Evolutionary conservation across 2,888 invertebrate genomes (phyloP).

Genomic region (Strigamia crassipes): DNA sequence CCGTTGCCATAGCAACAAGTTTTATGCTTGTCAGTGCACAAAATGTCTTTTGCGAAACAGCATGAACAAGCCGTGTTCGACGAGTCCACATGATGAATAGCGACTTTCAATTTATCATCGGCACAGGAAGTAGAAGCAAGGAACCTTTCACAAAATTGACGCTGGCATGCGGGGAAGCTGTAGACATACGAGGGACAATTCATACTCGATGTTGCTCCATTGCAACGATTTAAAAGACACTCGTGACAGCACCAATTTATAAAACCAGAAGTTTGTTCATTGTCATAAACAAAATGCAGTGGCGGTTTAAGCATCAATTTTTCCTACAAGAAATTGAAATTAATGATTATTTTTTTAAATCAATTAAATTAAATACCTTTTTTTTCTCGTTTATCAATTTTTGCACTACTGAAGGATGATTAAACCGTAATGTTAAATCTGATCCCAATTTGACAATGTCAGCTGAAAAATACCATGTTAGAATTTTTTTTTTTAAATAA

Average conservation of each 20-base stretch:
- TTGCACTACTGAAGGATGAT: constrained; percentile 41
- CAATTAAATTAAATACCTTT: background rate
- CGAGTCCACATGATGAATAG: constrained; percentile 6
- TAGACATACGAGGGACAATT: background rate
- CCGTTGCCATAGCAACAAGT: background rate
- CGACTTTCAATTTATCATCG: constrained; percentile 32
- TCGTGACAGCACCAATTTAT: background rate
- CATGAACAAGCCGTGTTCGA: background rate
- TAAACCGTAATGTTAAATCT: constrained; percentile 38
- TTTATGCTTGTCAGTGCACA: background rate
- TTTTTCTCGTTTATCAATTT: constrained; percentile 41
- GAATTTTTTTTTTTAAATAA: background rate
- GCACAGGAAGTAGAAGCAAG: constrained; percentile 5
- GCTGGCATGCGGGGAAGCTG: constrained; percentile 1
- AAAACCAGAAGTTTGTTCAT: background rate
- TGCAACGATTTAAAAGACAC: background rate
- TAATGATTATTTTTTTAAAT: background rate
- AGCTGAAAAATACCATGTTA: constrained; percentile 1
- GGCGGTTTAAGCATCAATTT: background rate
- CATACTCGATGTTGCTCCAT: background rate
- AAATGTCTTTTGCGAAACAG: background rate
- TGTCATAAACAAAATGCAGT: background rate
- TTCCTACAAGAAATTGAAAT: background rate
- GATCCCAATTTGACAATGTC: constrained; percentile 45
- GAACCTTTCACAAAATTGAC: background rate